Evolutionary conservation across 1,140 invertebrate genomes (phyloP).

Genomic region (Rhyacophila brunnea): DNA sequence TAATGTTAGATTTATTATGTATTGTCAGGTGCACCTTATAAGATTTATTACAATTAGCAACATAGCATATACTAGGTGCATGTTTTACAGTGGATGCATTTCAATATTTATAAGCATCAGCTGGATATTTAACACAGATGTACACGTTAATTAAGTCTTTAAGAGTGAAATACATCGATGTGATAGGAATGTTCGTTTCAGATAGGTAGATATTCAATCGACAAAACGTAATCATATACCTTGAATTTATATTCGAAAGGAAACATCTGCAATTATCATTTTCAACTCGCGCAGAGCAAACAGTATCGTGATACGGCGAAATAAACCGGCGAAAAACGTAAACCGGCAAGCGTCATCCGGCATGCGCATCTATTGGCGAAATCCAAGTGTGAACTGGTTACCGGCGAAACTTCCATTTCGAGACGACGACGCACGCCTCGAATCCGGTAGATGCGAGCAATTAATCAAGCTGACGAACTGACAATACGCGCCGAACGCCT

Average conservation of each 20-base stretch:
- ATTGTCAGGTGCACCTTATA: no score
- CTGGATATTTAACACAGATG: no score
- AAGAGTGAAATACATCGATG: no score
- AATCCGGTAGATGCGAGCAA: constrained; percentile 3
- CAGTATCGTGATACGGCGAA: neutral
- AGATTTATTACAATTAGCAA: no score
- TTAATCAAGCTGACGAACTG: constrained; percentile 30
- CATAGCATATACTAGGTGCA: no score
- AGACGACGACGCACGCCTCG: constrained; percentile 1
- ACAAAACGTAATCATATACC: no score
- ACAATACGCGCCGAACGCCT: constrained; percentile 32
- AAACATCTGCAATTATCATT: constrained; percentile 19
- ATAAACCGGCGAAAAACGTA: neutral
- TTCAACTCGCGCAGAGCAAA: neutral
- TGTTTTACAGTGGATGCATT: no score
- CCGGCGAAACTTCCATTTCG: constrained; percentile 4
- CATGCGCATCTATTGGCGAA: neutral
- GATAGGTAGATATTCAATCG: no score
- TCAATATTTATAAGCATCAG: no score
- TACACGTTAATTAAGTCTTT: no score
- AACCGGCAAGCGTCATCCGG: constrained; percentile 1
- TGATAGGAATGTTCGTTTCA: no score
- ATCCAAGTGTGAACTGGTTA: constrained; percentile 2
- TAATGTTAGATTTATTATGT: no score
- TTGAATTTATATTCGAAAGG: constrained; percentile 23